Percentiles rank a stretch among this genome's conserved stretches.
Evolutionary conservation across 2,113 vertebrate species (phyloP).

Genomic region (Ia io): DNA sequence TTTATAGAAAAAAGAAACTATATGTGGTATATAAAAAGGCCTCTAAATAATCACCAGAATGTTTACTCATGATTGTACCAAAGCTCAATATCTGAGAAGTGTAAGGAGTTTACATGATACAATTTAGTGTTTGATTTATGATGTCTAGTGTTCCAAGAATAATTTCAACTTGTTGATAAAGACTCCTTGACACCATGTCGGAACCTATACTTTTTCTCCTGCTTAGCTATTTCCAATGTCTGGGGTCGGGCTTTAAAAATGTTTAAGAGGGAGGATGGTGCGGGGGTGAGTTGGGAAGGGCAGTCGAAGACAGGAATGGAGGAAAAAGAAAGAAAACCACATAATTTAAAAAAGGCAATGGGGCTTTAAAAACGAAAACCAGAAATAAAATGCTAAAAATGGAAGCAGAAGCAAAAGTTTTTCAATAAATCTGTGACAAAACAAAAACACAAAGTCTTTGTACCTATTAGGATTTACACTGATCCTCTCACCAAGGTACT

Average conservation of each 20-base stretch:
- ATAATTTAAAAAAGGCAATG: conserved; percentile 49
- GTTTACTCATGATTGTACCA: conserved; percentile 28
- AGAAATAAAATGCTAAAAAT: conserved; percentile 80
- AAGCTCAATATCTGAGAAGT: not conserved
- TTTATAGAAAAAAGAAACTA: conserved; percentile 9
- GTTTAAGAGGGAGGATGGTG: not conserved
- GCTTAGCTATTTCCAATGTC: not conserved
- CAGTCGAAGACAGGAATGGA: not conserved
- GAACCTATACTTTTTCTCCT: not conserved
- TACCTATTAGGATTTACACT: conserved; percentile 83
- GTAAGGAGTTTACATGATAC: not conserved
- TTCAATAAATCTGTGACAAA: conserved; percentile 78
- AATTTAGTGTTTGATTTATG: conserved; percentile 48
- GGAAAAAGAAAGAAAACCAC: conserved; percentile 15
- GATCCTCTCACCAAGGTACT: conserved; percentile 82
- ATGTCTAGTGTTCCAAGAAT: conserved; percentile 30
- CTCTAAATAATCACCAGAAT: conserved; percentile 18
- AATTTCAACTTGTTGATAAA: not conserved
- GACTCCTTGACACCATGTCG: not conserved
- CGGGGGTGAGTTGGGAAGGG: not conserved
- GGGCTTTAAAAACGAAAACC: conserved; percentile 71
- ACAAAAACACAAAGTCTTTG: conserved; percentile 80
- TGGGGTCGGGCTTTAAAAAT: not conserved
- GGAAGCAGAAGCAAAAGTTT: conserved; percentile 78
- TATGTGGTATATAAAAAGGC: not conserved